phyloP scores from a whole-genome alignment of 2,797 vertebrate genomes.

The Eidolon dupreanum region DNA sequence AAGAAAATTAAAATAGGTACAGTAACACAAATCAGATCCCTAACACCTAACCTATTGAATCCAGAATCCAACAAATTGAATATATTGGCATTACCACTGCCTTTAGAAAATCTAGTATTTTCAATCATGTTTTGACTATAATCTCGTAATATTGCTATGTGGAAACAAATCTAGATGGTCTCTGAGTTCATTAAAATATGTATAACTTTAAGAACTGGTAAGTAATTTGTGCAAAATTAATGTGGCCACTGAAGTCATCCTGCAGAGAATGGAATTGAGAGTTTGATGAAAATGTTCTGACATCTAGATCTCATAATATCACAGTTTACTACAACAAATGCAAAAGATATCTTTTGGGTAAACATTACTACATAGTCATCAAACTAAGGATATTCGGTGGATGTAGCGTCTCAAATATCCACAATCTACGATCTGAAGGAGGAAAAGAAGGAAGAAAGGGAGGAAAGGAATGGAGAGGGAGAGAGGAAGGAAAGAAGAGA shows the following conservation, averaged over 20 bases:
- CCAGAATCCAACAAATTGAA: not conserved
- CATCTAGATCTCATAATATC: not conserved
- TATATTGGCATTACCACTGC: not conserved
- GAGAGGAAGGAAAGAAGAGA: rapidly evolving
- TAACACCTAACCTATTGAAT: not conserved
- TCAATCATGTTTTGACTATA: not conserved
- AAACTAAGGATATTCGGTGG: not conserved
- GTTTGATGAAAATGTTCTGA: not conserved
- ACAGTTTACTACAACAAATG: not conserved
- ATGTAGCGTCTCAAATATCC: not conserved
- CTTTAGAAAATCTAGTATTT: constrained; percentile 3
- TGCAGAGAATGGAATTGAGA: not conserved
- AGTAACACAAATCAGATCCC: not conserved
- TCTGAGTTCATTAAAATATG: not conserved
- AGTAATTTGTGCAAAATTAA: constrained; percentile 28
- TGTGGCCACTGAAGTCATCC: not conserved
- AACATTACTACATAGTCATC: not conserved
- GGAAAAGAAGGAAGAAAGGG: not conserved
- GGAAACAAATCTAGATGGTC: not conserved
- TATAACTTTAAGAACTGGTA: not conserved
- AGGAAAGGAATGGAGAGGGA: not conserved
- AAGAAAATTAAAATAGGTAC: not conserved
- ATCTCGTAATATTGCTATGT: not conserved
- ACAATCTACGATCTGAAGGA: no score
- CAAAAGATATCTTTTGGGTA: not conserved